Percentiles rank a stretch among this genome's conserved stretches.
Evolutionary conservation across 2,888 invertebrate species (phyloP).

Genomic region (Oscheius sp.): DNA sequence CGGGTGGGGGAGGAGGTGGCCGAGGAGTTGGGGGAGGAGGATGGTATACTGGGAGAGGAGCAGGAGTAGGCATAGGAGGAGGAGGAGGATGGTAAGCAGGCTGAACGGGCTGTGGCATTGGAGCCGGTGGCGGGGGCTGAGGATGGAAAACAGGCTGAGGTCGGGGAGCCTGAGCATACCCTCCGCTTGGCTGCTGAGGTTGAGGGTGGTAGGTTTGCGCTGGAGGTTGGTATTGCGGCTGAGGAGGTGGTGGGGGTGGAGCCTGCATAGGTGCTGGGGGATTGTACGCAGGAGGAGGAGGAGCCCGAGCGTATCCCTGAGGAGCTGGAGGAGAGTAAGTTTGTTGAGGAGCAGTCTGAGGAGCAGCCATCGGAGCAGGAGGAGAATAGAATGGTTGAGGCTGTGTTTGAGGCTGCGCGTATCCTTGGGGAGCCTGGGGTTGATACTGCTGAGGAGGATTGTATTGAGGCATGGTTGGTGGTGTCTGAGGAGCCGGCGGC

Average conservation of each 20-base stretch:
- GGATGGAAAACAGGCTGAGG: neutral
- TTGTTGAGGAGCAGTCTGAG: neutral
- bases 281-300: neutral
- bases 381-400: neutral
- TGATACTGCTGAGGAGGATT: neutral
- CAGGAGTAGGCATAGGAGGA: constrained; percentile 1
- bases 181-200: neutral
- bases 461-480: neutral
- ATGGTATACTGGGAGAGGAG: constrained; percentile 1
- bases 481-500: constrained; percentile 10
- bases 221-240: neutral
- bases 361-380: neutral
- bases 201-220: neutral
- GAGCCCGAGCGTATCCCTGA: neutral
- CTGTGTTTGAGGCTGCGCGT: constrained; percentile 11
- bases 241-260: constrained; percentile 9
- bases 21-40: constrained; percentile 12
- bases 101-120: neutral
- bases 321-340: neutral
- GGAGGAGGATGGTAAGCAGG: neutral
- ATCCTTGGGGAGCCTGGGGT: neutral
- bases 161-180: neutral
- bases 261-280: neutral
- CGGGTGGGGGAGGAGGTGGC: neutral
- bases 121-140: constrained; percentile 9